Evolutionary conservation across 2,888 invertebrate species (phyloP).

Genomic region (Plusia festucae): DNA sequence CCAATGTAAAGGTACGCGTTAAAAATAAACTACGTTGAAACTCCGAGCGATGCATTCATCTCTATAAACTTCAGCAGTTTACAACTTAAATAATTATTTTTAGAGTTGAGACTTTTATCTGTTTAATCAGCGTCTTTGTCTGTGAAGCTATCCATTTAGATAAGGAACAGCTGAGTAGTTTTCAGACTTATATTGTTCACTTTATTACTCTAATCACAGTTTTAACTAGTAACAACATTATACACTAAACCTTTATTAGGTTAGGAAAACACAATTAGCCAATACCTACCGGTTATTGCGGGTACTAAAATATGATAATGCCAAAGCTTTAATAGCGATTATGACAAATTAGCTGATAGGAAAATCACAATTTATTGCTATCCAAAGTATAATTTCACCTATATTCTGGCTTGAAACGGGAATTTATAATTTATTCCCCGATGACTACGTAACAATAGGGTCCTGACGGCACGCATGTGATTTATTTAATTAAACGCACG

Average conservation of each 20-base stretch:
- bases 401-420: constrained; percentile 29
- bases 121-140: constrained; percentile 38
- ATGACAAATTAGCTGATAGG: constrained; percentile 51
- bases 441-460: constrained; percentile 38
- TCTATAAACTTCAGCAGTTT: constrained; percentile 38
- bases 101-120: constrained; percentile 34
- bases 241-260: constrained; percentile 11
- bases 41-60: constrained; percentile 36
- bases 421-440: constrained; percentile 46
- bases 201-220: constrained; percentile 10
- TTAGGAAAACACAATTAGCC: constrained; percentile 29
- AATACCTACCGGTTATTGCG: constrained; percentile 13
- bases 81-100: constrained; percentile 38
- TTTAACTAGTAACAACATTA: neutral
- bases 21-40: constrained; percentile 34
- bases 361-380: constrained; percentile 46
- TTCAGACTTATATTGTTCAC: constrained; percentile 1
- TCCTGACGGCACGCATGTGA: constrained; percentile 37
- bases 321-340: constrained; percentile 44
- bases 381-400: constrained; percentile 49
- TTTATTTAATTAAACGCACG: constrained; percentile 32
- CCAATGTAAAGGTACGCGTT: constrained; percentile 31
- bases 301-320: constrained; percentile 50
- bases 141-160: constrained; percentile 26
- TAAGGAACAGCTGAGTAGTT: constrained; percentile 32